Evolutionary conservation across 2,888 invertebrate species (phyloP), one percentile per base, ranked within the genome.

Genomic region (Chalcis sispes): DNA sequence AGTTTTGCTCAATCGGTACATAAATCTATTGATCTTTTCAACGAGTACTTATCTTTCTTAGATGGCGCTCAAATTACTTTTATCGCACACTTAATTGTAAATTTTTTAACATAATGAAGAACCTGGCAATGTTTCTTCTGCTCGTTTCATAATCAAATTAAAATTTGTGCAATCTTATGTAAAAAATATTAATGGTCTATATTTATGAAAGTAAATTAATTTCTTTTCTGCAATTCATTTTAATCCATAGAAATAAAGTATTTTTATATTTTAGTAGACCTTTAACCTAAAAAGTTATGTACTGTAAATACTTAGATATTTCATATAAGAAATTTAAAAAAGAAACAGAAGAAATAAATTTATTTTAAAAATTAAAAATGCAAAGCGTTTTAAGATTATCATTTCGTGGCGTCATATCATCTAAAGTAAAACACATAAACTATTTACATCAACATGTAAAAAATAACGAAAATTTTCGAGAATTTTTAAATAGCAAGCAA

Each of bases 351-450:
- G 5, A 2, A 77, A n/a, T n/a, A n/a, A n/a, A n/a, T n/a, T n/a
- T n/a, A n/a, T n/a, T n/a, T n/a, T n/a, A 65, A 54, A 65, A 7
- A 46, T 42, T 46, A 62, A 82, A 67, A 23, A 87, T 87, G 87
- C 87, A 87, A 77, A 85, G 81, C 75, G 78, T 85, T 73, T 75
- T 78, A 20, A 84, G 80, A 52, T 82, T 75, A 42, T 72, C 82
- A 7, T 81, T 77, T 25, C 80, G 83, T 56, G 80, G 80, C 13
- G 81, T 83, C 54, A 71, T 81, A 40, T 71, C 79, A 50, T 66
- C 80, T 1, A 81, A 77, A 48, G 80, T 77, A 23, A 70, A 81
- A 40, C 66, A 82, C 32, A 62, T 67, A 65, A 78, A 75, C 2
- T 48, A 69, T 58, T 72, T 78, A 64, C 73, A 80, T 76, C 72